These are phyloP conservation scores for Drepana arcuata DNA, from an alignment of 1,140 invertebrate genomes.

Conservation along the genomic window DNA sequence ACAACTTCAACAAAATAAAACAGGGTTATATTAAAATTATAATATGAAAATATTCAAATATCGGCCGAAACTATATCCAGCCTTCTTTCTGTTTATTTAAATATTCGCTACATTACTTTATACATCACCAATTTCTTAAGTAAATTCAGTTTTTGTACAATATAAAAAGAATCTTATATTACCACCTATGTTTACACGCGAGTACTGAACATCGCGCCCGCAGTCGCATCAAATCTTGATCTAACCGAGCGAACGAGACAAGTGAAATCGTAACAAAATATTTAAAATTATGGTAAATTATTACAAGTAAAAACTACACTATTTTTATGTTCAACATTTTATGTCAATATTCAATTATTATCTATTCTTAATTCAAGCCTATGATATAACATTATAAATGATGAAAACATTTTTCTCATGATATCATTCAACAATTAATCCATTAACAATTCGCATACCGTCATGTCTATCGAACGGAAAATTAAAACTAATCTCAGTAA, in stretches of 20 bases:
- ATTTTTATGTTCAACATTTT: slow-evolving; percentile 69
- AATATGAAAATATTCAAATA: slow-evolving; percentile 73
- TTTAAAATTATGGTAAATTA: slow-evolving; percentile 67
- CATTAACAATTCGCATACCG: slow-evolving; percentile 59
- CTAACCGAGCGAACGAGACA: slow-evolving; percentile 57
- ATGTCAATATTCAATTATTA: slow-evolving; percentile 68
- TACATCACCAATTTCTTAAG: slow-evolving; percentile 71
- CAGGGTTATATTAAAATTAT: slow-evolving; percentile 72
- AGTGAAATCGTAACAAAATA: slow-evolving; percentile 64
- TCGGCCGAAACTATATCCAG: slow-evolving; percentile 59
- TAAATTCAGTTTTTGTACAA: slow-evolving; percentile 72
- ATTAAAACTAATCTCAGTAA: slow-evolving; percentile 65
- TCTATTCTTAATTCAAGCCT: slow-evolving; percentile 61
- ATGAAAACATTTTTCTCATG: slow-evolving; percentile 56
- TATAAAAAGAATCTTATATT: slow-evolving; percentile 72
- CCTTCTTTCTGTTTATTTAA: slow-evolving; percentile 69
- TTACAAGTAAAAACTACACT: slow-evolving; percentile 66
- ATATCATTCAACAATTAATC: slow-evolving; percentile 69
- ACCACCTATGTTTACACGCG: slow-evolving; percentile 56
- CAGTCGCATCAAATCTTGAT: slow-evolving; percentile 49
- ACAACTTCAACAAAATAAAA: slow-evolving; percentile 69
- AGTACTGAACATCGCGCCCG: slow-evolving; percentile 54
- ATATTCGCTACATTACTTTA: slow-evolving; percentile 70
- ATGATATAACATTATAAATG: slow-evolving; percentile 67
- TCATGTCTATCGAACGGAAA: slow-evolving; percentile 44